These are phyloP conservation scores for Ciconia nigra DNA, from an alignment of 2,797 vertebrate genomes.

Conservation along the genomic window DNA sequence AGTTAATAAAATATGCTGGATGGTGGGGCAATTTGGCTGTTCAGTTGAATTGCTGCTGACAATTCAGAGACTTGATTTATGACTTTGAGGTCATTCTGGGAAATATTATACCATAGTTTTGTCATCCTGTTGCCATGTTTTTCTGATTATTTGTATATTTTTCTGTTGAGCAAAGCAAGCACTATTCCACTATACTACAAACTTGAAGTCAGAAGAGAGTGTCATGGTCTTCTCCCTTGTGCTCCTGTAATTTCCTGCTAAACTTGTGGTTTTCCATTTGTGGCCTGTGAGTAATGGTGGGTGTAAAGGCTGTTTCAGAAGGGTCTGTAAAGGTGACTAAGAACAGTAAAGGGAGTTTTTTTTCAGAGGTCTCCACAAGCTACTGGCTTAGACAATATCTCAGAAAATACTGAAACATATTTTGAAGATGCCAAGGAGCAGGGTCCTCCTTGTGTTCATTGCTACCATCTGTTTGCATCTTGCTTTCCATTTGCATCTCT, in stretches of 20 bases:
- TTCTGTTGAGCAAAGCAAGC: background rate
- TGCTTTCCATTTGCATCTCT: background rate
- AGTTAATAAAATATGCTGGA: slow-evolving; percentile 37
- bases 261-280: slow-evolving; percentile 13
- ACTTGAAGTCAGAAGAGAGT: background rate
- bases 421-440: background rate
- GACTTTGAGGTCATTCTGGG: slow-evolving; percentile 42
- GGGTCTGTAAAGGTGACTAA: background rate
- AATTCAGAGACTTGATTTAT: slow-evolving; percentile 15
- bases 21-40: background rate
- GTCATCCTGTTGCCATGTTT: slow-evolving; percentile 32
- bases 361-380: background rate
- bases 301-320: background rate
- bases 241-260: background rate
- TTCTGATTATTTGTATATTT: slow-evolving; percentile 43
- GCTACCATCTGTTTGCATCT: background rate
- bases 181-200: background rate
- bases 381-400: background rate
- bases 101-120: background rate
- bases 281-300: background rate
- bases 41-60: slow-evolving; percentile 12
- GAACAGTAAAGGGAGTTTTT: background rate
- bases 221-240: background rate
- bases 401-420: background rate
- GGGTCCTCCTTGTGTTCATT: background rate